phyloP scores from a whole-genome alignment of 1,140 invertebrate species.

The Rhopalosiphum maidis region DNA sequence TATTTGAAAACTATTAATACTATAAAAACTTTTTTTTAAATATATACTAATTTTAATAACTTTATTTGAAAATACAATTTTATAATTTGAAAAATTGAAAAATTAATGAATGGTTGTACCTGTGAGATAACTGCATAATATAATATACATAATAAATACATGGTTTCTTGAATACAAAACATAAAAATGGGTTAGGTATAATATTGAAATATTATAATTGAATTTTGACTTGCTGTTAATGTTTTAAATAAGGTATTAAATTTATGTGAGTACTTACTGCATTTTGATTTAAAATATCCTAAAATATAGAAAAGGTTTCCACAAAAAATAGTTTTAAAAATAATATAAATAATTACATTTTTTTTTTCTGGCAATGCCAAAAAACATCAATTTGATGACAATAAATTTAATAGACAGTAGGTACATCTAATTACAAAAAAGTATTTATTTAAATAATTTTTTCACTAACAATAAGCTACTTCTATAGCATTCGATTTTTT shows the following conservation, averaged over 20 bases:
- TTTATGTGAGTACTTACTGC: neutral
- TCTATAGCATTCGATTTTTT: neutral
- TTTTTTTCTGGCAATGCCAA: neutral
- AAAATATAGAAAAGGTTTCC: neutral
- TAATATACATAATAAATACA: too few relatives aligned
- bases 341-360: neutral
- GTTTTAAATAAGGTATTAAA: neutral
- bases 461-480: neutral
- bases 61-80: too few relatives aligned
- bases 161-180: too few relatives aligned
- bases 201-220: neutral
- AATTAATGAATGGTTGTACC: too few relatives aligned
- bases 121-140: too few relatives aligned
- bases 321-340: neutral
- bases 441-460: neutral
- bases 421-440: neutral
- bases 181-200: too few relatives aligned
- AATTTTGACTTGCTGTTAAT: neutral
- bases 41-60: neutral
- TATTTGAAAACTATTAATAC: neutral
- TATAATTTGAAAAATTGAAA: too few relatives aligned
- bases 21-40: neutral
- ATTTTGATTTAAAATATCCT: neutral
- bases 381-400: neutral
- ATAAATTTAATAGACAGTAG: neutral